Evolutionary conservation across 2,797 vertebrate genomes (phyloP), one percentile per base, ranked within the genome.

Genomic region (Hipposideros larvatus): DNA sequence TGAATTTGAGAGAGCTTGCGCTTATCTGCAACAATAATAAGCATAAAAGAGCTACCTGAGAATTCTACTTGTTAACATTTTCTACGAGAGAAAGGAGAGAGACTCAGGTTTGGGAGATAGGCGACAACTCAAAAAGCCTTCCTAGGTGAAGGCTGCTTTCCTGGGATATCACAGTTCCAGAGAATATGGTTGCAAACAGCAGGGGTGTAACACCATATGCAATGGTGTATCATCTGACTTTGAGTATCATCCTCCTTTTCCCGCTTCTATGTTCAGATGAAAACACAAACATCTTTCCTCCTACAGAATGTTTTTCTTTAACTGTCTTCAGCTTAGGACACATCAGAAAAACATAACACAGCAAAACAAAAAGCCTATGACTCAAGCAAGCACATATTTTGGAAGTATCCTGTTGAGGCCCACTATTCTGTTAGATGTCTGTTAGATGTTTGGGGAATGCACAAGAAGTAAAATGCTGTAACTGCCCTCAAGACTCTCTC

Each of bases 1-100:
- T 92, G 85, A 61, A 82, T 87, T 80, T 82, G 80, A 61, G 43
- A 85, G 73, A 34, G 10, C n/a, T 87, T 89, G 14, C 70, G 57
- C 53, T 46, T 75, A 15, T 34, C 80, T 37, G 70, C 15, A 53
- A 61, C n/a, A 34, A 78, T 24, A 73, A 43, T 6, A 79, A 79
- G 31, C 65, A 37, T 43, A 18, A 65, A 78, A 74, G 70, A 53
- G 59, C 41, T 71, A 61, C 55, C 63, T 24, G 5, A 94, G 70
- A 34, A 88, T 77, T 75, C 78, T 85, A 37, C 26, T 51, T 83
- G n/a, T 46, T 41, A 48, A 28, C 31, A 16, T 87, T 73, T 51
- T 57, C 51, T 68, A 48, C 13, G 34, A 48, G 48, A 86, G 24
- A 51, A 87, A 70, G 66, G 28, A 83, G 59, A 83, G 59, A 68